Base-by-base conservation (phyloP, 2,797 vertebrate species). In the Brachyrhaphis roseni region DNA sequence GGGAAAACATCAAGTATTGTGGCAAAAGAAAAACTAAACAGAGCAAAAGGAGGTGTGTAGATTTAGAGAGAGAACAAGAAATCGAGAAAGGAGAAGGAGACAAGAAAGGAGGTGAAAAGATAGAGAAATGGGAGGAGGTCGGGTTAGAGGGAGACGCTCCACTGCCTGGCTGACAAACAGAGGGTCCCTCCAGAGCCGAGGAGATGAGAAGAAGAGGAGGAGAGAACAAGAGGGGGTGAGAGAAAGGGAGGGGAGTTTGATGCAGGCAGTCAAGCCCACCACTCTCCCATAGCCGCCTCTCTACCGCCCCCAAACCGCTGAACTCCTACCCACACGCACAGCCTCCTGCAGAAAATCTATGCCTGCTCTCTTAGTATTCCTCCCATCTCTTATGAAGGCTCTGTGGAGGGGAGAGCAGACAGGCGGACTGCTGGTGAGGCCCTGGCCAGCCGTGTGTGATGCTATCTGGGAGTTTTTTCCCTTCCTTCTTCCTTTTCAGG, bases 141-240 rank as follows among this genome's bases (percentile, higher is more conserved):
- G 93, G 90, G 92, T 92, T 93, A 93, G 87, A 89, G 90, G 78
- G 93, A 94, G 93, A 95, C 90, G 94, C 94, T 95, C 94, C 94
- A 95, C 93, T 96, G 95, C 92, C 93, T 95, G 92, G 94, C 94
- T 96, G 95, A 96, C 95, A 95, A 95, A 95, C 95, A 96, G 90
- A 93, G 91, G 94, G 94, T 96, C 95, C 94, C 95, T 91, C 95
- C 90, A 96, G 95, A 96, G 94, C 89, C 87, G 77, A 86, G 89
- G 92, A 92, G 92, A 93, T 92, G 93, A 94, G 91, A 95, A 82
- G 88, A 85, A 93, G 90, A 92, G 86, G 90, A 93, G 89, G 91
- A 93, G 91, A 90, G 90, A 82, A 81, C 81, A 88, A 93, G 90
- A 93, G 82, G 83, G 89, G 88, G 83, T 86, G 87, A 85, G 87